These are phyloP conservation scores for Drosophila atripex DNA, from an alignment of 2,888 invertebrate species.

Conservation along the genomic window DNA sequence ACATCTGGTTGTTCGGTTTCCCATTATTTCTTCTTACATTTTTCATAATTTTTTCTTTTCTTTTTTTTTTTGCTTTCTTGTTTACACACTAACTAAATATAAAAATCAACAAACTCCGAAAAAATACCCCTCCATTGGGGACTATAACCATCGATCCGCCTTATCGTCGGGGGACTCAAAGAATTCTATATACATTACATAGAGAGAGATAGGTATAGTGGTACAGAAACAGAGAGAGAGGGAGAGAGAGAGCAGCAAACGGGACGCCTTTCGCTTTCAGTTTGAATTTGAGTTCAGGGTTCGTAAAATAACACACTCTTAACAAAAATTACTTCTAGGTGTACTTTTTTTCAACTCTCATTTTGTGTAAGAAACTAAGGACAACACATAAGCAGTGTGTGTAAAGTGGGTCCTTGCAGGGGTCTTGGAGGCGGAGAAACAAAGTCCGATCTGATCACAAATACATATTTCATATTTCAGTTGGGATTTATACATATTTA, in stretches of 20 bases:
- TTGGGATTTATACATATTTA: too few relatives aligned
- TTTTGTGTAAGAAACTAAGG: not conserved
- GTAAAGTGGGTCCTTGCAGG: too few relatives aligned
- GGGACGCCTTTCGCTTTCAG: not conserved
- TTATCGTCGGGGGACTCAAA: constrained; percentile 12
- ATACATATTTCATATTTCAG: too few relatives aligned
- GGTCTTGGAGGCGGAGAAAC: too few relatives aligned
- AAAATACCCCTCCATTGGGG: constrained; percentile 5
- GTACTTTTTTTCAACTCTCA: too few relatives aligned
- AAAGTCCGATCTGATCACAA: too few relatives aligned
- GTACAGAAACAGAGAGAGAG: constrained; percentile 3
- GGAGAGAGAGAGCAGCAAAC: constrained; percentile 12
- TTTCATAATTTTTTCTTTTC: not conserved
- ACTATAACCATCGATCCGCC: not conserved
- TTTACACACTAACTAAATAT: constrained; percentile 37
- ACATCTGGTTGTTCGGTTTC: not conserved
- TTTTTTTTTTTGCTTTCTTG: not conserved
- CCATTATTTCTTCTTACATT: not conserved
- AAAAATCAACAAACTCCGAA: constrained; percentile 21
- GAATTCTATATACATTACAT: constrained; percentile 33
- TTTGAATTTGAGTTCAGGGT: not conserved
- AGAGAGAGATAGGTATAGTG: not conserved
- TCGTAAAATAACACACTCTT: constrained; percentile 3
- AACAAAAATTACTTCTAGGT: not conserved
- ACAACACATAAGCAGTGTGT: too few relatives aligned